Evolutionary conservation across 1,140 invertebrate species (phyloP).

Genomic region (Bombus impatiens): DNA sequence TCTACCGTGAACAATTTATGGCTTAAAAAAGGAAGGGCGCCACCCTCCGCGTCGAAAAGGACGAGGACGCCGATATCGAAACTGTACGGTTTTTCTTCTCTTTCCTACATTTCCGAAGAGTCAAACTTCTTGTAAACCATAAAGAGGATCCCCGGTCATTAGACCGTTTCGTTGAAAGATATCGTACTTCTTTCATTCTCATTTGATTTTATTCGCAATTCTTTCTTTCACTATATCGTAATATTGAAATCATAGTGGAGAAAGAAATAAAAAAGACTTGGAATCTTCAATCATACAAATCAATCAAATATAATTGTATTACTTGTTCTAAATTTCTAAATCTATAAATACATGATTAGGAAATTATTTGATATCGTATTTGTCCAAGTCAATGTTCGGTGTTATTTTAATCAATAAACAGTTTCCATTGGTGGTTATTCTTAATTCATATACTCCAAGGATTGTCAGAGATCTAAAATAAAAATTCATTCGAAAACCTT

Average conservation of each 20-base stretch:
- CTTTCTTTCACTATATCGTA: background rate
- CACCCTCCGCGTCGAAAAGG: constrained; percentile 52
- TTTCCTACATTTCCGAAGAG: constrained; percentile 68
- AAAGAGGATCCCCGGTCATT: constrained; percentile 82
- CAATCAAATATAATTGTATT: too few species aligned
- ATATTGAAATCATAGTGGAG: background rate
- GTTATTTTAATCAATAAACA: too few species aligned
- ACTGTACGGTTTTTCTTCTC: constrained; percentile 62
- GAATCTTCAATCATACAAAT: background rate
- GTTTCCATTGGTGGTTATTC: too few species aligned
- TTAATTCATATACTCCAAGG: too few species aligned
- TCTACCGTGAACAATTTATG: constrained; percentile 77
- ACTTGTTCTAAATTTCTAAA: background rate
- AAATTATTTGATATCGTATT: background rate
- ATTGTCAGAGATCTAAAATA: background rate
- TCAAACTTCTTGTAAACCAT: constrained; percentile 82
- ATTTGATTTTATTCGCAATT: constrained; percentile 3
- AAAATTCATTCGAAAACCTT: background rate
- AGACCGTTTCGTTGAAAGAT: constrained; percentile 77
- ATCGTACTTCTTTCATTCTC: constrained; percentile 42
- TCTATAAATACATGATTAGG: background rate
- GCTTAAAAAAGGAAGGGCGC: constrained; percentile 71
- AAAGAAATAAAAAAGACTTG: background rate
- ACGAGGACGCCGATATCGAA: constrained; percentile 72
- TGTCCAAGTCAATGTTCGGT: too few species aligned